Conservation (phyloP, 2,888 invertebrate genomes). For the Crioceris asparagi region DNA sequence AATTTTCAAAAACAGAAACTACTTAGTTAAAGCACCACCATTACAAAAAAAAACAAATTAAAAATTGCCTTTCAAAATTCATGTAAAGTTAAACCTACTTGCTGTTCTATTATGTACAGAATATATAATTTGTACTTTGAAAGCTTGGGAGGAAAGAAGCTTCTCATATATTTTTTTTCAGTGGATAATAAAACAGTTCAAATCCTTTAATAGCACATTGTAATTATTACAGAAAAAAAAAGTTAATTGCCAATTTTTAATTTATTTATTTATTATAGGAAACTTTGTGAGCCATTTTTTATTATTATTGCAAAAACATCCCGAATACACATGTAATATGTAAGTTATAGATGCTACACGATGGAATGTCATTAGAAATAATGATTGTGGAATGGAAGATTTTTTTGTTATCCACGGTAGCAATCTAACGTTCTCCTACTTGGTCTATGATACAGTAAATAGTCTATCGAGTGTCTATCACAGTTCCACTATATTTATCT, state of each 20-base stretch:
- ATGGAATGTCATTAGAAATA: neutral
- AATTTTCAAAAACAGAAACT: constrained; percentile 4
- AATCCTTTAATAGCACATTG: constrained; percentile 10
- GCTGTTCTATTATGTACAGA: too few relatives aligned
- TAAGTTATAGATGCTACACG: too few relatives aligned
- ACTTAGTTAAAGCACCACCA: constrained; percentile 19
- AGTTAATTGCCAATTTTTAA: constrained; percentile 9
- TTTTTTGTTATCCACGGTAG: neutral
- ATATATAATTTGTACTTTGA: constrained; percentile 19
- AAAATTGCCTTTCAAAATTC: constrained; percentile 12
- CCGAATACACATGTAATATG: constrained; percentile 16
- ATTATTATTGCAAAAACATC: constrained; percentile 25
- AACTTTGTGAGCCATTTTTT: neutral
- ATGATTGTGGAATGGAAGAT: neutral
- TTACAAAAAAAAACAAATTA: constrained; percentile 14
- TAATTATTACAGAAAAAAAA: too few relatives aligned
- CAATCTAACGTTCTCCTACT: constrained; percentile 9
- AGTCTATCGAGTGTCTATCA: too few relatives aligned
- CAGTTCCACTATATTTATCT: constrained; percentile 16
- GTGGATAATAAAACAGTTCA: constrained; percentile 10
- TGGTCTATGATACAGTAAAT: too few relatives aligned
- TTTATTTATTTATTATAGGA: constrained; percentile 3
- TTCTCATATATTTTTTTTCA: neutral
- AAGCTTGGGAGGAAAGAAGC: constrained; percentile 18
- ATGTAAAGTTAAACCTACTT: constrained; percentile 1